Evolutionary conservation across 1,140 invertebrate genomes (phyloP), one percentile per base, ranked within the genome.

Genomic region (Hylyphantes graminicola): DNA sequence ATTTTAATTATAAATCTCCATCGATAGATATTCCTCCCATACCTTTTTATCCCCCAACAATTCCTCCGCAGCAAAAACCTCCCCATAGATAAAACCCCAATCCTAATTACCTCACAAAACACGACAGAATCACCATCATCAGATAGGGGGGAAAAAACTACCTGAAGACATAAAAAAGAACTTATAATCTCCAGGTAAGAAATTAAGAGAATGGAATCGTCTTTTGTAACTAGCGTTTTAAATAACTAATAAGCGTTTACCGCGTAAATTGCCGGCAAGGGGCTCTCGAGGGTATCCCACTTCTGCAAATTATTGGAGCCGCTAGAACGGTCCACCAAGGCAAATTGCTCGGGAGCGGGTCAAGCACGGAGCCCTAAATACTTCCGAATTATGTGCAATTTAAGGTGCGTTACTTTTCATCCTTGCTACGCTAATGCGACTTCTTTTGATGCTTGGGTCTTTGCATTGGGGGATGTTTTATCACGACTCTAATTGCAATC

Each of bases 191-290:
- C 53, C 35, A 50, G 35, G 21, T 15, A 70, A 48, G 67, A 70
- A 70, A 70, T 70, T 70, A 70, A 70, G 67, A 70, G 67, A 51
- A 48, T 10, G 51, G 67, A 70, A 70, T 35, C 19, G 19, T 17
- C 53, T 50, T 50, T 51, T 11, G 11, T 70, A n/a, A 70, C 67
- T 70, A 51, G 50, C 67, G 67, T 51, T 70, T 70, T 70, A 70
- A 70, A 70, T 70, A 70, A 70, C 67, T 70, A 70, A 70, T 70
- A 70, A 70, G 67, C 67, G 67, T 70, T 70, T 70, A 70, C 67
- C 21, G 21, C 67, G 67, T 19, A 70, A 70, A 70, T 70, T 70
- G 67, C 67, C 53, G 10, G 67, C 50, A 35, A 35, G 15, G 21
- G 50, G n/a, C 67, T 70, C 67, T 70, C 67, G 17, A 50, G 67